These are phyloP conservation scores for Hirudinaria manillensis DNA, from an alignment of 2,888 invertebrate species.

Conservation along the genomic window DNA sequence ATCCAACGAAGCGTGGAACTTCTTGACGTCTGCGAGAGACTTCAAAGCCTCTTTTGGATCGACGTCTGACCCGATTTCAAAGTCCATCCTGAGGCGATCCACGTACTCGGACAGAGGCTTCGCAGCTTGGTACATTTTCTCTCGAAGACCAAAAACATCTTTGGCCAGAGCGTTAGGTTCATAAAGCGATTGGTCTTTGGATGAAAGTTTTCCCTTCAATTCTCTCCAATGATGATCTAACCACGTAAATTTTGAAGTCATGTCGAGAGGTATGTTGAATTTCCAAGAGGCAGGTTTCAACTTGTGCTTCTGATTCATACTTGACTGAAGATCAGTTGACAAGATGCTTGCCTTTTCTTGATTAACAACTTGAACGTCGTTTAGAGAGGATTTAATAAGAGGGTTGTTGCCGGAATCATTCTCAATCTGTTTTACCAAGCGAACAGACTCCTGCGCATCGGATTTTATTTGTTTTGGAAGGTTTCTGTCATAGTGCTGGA, in stretches of 20 bases:
- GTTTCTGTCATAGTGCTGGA: not conserved
- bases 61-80: not conserved
- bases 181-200: not conserved
- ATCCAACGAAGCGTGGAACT: no score
- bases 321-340: not conserved
- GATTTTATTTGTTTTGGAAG: not conserved
- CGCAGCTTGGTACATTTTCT: not conserved
- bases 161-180: not conserved
- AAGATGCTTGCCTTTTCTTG: not conserved
- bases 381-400: not conserved
- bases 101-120: not conserved
- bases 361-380: conserved; percentile 7
- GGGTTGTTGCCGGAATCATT: not conserved
- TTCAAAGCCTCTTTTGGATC: not conserved
- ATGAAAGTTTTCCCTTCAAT: conserved; percentile 2
- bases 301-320: not conserved
- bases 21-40: no score
- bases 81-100: conserved; percentile 3
- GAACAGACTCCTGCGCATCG: not conserved
- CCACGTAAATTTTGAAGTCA: not conserved
- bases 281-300: not conserved
- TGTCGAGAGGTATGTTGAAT: not conserved
- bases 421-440: conserved; percentile 3
- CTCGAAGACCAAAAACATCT: not conserved
- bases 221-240: not conserved